Evolutionary conservation across 2,888 invertebrate species (phyloP).

Genomic region (Camptogramma bilineatum): DNA sequence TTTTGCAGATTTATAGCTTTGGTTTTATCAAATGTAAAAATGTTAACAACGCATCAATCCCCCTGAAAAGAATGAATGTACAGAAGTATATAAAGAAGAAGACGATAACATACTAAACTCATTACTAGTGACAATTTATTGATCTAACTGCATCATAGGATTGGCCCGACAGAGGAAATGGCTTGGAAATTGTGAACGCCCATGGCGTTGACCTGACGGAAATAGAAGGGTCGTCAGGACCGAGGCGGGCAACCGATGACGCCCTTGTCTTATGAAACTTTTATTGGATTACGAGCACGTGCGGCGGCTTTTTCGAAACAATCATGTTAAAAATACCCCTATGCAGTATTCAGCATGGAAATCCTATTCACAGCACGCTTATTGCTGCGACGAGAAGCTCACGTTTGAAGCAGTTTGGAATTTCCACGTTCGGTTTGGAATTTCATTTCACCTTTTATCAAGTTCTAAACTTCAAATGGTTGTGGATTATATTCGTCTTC

Average conservation of each 20-base stretch:
- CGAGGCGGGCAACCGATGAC: slow-evolving; percentile 35
- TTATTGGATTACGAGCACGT: slow-evolving; percentile 27
- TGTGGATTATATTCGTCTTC: neutral
- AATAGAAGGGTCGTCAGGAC: slow-evolving; percentile 64
- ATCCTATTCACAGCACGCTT: slow-evolving; percentile 3
- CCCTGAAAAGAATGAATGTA: neutral
- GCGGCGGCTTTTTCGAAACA: slow-evolving; percentile 2
- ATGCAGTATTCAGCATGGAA: neutral
- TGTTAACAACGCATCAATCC: neutral
- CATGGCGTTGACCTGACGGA: slow-evolving; percentile 72
- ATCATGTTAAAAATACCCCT: slow-evolving; percentile 4
- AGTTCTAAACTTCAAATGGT: slow-evolving; percentile 9
- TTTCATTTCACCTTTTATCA: slow-evolving; percentile 17
- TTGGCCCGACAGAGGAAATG: slow-evolving; percentile 69
- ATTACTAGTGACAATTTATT: slow-evolving; percentile 33
- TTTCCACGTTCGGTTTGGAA: slow-evolving; percentile 11
- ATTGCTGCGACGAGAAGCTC: neutral
- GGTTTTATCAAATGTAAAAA: neutral
- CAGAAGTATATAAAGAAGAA: neutral
- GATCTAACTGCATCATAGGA: slow-evolving; percentile 51
- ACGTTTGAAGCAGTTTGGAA: slow-evolving; percentile 2
- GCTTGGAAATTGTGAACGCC: slow-evolving; percentile 78
- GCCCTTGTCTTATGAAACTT: slow-evolving; percentile 40
- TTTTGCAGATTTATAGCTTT: neutral
- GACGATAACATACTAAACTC: slow-evolving; percentile 1